phyloP scores from a whole-genome alignment of 1,140 invertebrate genomes.

The Aphelenchoides besseyi region DNA sequence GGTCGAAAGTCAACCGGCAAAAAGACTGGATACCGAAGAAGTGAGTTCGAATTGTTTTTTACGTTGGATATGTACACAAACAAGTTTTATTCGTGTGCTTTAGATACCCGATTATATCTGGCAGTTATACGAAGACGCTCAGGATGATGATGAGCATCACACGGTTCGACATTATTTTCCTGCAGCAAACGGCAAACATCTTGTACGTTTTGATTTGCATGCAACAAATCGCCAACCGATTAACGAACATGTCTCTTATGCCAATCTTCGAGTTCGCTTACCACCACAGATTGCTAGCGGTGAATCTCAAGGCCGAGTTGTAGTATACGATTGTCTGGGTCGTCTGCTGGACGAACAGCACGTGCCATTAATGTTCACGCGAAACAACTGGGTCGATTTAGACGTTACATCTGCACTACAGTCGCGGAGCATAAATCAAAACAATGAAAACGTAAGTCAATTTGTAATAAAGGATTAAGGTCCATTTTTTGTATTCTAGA shows the following conservation, averaged over 20 bases:
- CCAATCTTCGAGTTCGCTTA: conserved; percentile 31
- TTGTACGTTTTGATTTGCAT: conserved; percentile 33
- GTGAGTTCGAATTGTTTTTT: not conserved
- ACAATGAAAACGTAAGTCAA: not conserved
- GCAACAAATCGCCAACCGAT: conserved; percentile 15
- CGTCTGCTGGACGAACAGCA: conserved; percentile 7
- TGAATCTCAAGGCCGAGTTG: not conserved
- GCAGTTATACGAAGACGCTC: conserved; percentile 40
- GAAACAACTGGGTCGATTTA: conserved; percentile 30
- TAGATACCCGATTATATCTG: conserved; percentile 45
- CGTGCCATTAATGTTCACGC: conserved; percentile 9
- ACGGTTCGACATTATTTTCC: conserved; percentile 42
- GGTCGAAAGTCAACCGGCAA: conserved; percentile 25
- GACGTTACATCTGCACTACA: conserved; percentile 25
- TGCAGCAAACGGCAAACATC: conserved; percentile 4
- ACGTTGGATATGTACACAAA: not conserved
- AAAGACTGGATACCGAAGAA: conserved; percentile 16
- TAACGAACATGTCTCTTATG: conserved; percentile 10
- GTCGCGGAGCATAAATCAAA: not conserved
- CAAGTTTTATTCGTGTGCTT: conserved; percentile 20
- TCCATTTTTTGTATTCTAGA: conserved; percentile 26
- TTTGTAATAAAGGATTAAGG: not conserved
- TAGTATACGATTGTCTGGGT: not conserved
- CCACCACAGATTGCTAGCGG: not conserved
- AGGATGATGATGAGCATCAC: conserved; percentile 20